These are phyloP conservation scores for Laterallus jamaicensis DNA, from an alignment of 2,113 vertebrate genomes.

Conservation along the genomic window DNA sequence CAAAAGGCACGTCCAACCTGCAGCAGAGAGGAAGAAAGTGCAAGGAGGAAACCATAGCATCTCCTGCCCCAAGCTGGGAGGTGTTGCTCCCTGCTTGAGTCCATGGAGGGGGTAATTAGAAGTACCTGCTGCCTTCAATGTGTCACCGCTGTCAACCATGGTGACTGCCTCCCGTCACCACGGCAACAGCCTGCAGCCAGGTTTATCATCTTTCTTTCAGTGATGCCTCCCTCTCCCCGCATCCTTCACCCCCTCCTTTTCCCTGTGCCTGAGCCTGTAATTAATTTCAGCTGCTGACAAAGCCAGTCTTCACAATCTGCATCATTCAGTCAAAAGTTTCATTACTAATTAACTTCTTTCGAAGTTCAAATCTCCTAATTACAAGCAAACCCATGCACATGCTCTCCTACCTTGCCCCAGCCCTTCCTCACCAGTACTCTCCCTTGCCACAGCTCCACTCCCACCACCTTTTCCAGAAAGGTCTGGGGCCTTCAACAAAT, in stretches of 20 bases:
- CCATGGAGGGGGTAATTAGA: slow-evolving; percentile 24
- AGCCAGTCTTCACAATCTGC: slow-evolving; percentile 63
- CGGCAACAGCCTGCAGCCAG: slow-evolving; percentile 63
- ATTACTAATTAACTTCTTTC: slow-evolving; percentile 78
- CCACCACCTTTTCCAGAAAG: neutral
- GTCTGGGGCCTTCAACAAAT: neutral
- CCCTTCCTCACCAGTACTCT: neutral
- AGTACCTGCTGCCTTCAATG: slow-evolving; percentile 25
- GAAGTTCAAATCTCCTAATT: slow-evolving; percentile 75
- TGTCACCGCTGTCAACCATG: slow-evolving; percentile 1
- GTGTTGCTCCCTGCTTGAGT: neutral
- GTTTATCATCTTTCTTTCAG: slow-evolving; percentile 43
- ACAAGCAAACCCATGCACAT: slow-evolving; percentile 6
- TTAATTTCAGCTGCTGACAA: slow-evolving; percentile 76
- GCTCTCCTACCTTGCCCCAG: neutral
- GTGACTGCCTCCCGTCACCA: slow-evolving; percentile 50
- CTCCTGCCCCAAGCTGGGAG: neutral
- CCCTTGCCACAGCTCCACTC: neutral
- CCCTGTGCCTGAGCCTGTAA: slow-evolving; percentile 68
- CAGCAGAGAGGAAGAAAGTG: neutral
- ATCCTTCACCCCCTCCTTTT: slow-evolving; percentile 32
- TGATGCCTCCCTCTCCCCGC: neutral
- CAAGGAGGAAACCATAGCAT: neutral
- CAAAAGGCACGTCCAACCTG: neutral
- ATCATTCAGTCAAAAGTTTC: slow-evolving; percentile 65